Conservation (phyloP, 1,140 invertebrate species). For the Bombyx mandarina region DNA sequence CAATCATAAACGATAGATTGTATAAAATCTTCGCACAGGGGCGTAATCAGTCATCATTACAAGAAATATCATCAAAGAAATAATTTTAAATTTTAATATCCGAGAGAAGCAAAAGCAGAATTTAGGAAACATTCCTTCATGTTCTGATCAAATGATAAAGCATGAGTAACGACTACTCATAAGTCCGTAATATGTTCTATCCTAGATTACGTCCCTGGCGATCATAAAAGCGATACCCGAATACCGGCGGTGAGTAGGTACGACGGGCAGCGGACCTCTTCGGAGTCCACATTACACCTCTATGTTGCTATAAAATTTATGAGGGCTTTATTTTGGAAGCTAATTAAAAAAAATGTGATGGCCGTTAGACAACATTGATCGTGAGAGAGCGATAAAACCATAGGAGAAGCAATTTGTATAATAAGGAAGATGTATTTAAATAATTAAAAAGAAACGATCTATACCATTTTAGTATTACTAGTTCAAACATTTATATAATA, state of each 20-base stretch:
- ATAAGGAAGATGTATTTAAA: neutral
- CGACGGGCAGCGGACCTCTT: conserved; percentile 9
- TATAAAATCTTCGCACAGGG: conserved; percentile 13
- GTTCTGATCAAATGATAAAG: too few species aligned
- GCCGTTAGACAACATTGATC: conserved; percentile 40
- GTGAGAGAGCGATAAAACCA: conserved; percentile 55
- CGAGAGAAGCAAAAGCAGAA: too few species aligned
- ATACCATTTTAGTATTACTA: too few species aligned
- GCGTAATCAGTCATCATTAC: neutral
- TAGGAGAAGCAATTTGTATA: conserved; percentile 27
- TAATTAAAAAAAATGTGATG: conserved; percentile 54
- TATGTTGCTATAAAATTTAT: conserved; percentile 53
- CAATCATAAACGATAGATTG: conserved; percentile 34
- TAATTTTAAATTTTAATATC: neutral
- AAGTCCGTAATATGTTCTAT: neutral
- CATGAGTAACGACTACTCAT: too few species aligned
- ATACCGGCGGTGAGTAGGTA: conserved; percentile 20
- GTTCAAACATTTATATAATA: too few species aligned
- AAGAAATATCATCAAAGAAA: neutral
- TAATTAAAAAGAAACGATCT: too few species aligned
- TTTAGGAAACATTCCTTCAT: too few species aligned
- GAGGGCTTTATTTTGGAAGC: conserved; percentile 50
- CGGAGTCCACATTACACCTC: conserved; percentile 24
- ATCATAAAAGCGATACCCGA: conserved; percentile 25
- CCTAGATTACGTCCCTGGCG: conserved; percentile 2